phyloP scores from a whole-genome alignment of 2,113 vertebrate genomes.

The Ceratotherium simum region DNA sequence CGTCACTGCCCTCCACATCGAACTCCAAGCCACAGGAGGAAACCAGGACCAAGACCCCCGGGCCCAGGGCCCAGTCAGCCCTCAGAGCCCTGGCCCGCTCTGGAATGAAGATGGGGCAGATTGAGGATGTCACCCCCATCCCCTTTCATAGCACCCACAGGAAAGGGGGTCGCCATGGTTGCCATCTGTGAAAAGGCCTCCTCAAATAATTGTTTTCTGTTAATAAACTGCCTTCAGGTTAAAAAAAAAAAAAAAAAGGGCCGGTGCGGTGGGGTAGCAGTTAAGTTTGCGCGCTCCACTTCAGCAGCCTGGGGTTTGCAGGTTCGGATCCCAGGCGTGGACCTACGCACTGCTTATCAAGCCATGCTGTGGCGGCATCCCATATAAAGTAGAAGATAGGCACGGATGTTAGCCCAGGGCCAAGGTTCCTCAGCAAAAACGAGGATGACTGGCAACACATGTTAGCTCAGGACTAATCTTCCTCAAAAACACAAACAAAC shows the following conservation, averaged over 20 bases:
- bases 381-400: too few relatives aligned
- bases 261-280: too few relatives aligned
- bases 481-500: too few relatives aligned
- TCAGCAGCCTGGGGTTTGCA: too few relatives aligned
- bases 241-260: neutral
- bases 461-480: too few relatives aligned
- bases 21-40: conserved; percentile 92
- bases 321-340: too few relatives aligned
- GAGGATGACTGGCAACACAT: too few relatives aligned
- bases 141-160: conserved; percentile 94
- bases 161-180: conserved; percentile 93
- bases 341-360: too few relatives aligned
- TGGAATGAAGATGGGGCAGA: conserved; percentile 94
- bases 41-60: conserved; percentile 95
- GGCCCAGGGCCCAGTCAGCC: conserved; percentile 93
- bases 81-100: conserved; percentile 93
- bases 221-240: conserved; percentile 88
- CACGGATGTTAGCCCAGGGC: too few relatives aligned
- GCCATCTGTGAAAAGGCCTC: conserved; percentile 89
- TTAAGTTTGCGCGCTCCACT: too few relatives aligned
- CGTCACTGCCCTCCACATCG: conserved; percentile 95
- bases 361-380: too few relatives aligned
- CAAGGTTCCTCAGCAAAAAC: too few relatives aligned
- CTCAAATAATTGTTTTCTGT: conserved; percentile 70
- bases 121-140: conserved; percentile 95